Conservation (phyloP, 2,797 vertebrate species). For the Melanotaenia parkinsoni region DNA sequence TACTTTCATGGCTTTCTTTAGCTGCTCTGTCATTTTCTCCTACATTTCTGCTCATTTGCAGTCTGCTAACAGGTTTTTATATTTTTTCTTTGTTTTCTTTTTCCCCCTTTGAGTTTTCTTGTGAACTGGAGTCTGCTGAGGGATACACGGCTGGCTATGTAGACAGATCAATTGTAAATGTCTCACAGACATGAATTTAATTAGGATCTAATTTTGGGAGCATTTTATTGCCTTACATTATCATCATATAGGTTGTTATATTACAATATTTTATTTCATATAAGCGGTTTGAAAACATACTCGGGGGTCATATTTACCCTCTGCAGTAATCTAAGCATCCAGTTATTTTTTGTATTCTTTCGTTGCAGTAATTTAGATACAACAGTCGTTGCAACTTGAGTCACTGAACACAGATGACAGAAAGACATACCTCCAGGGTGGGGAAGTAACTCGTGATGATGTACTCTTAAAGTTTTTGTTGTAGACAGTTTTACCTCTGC, state of each 20-base stretch:
- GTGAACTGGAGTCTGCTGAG: too few relatives aligned
- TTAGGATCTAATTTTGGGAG: too few relatives aligned
- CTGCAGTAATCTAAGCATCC: constrained; percentile 6
- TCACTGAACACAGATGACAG: constrained; percentile 35
- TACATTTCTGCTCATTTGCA: too few relatives aligned
- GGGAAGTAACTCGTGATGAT: constrained; percentile 33
- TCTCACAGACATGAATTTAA: too few relatives aligned
- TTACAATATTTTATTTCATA: not conserved
- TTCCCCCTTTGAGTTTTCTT: too few relatives aligned
- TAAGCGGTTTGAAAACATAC: not conserved
- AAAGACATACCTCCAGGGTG: constrained; percentile 36
- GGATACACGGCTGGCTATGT: too few relatives aligned
- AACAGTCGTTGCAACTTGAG: constrained; percentile 43
- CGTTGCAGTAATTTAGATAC: constrained; percentile 26
- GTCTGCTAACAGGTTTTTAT: too few relatives aligned
- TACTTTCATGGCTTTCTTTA: too few relatives aligned
- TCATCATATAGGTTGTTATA: not conserved
- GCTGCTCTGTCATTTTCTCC: too few relatives aligned
- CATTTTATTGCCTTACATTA: too few relatives aligned
- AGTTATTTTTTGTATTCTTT: constrained; percentile 25
- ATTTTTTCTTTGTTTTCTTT: too few relatives aligned
- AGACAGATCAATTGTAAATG: too few relatives aligned
- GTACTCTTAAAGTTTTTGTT: constrained; percentile 22
- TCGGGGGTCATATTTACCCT: constrained; percentile 4
- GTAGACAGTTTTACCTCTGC: constrained; percentile 18